Evolutionary conservation across 2,888 invertebrate genomes (phyloP).

Genomic region (Lamellibrachia columna): DNA sequence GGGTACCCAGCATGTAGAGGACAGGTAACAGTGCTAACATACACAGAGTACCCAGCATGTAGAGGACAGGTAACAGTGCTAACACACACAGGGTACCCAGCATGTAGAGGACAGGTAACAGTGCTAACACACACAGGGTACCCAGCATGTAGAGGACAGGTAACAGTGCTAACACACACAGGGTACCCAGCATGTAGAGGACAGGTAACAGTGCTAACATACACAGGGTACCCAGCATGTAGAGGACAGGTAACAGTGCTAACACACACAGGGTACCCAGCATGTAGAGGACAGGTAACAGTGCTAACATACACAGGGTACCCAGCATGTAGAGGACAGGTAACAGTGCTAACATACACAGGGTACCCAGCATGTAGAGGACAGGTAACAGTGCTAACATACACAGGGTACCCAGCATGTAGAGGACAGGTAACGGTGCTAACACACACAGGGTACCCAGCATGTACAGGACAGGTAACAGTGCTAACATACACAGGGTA

Average conservation of each 20-base stretch:
- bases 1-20: background rate
- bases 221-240: too few species aligned
- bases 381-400: background rate
- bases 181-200: background rate
- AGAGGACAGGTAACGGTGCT: background rate
- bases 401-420: too few species aligned
- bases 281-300: background rate
- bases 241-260: background rate
- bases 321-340: background rate
- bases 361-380: background rate
- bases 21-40: background rate
- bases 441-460: background rate
- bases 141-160: background rate
- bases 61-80: background rate
- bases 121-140: background rate
- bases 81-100: background rate
- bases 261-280: background rate
- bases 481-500: background rate
- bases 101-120: background rate
- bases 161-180: background rate
- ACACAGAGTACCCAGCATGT: too few species aligned
- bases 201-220: background rate
- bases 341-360: background rate
- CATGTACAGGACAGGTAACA: background rate
- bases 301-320: background rate